phyloP scores from a whole-genome alignment of 2,888 invertebrate species.

The Macrosiphum euphorbiae region DNA sequence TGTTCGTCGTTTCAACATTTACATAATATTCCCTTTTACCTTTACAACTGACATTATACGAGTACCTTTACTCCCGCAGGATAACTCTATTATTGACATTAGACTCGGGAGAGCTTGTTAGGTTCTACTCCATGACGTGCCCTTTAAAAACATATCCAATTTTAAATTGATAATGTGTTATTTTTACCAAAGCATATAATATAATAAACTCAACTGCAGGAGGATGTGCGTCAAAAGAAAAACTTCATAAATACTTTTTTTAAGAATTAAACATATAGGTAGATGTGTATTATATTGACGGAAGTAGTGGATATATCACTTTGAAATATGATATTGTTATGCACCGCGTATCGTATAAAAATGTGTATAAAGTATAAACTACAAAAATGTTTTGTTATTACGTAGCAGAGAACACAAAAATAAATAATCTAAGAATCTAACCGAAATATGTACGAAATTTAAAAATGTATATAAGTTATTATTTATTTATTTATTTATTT shows the following conservation, averaged over 20 bases:
- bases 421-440: not conserved
- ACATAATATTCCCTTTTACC: not conserved
- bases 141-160: not conserved
- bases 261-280: not conserved
- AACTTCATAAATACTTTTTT: not conserved
- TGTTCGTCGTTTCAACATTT: constrained; percentile 21
- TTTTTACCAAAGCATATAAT: not conserved
- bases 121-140: not conserved
- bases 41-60: not conserved
- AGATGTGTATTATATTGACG: not conserved
- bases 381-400: not conserved
- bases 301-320: not conserved
- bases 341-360: not conserved
- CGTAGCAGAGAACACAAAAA: not conserved
- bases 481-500: too few species aligned
- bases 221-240: not conserved
- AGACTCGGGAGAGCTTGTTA: not conserved
- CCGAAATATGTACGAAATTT: not conserved
- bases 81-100: constrained; percentile 15
- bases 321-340: not conserved
- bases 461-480: not conserved
- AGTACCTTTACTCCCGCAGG: not conserved
- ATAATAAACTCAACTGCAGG: not conserved
- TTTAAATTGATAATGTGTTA: not conserved
- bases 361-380: not conserved